These are phyloP conservation scores for Manis crassicaudata DNA, from an alignment of 2,797 vertebrate genomes.

Conservation along the genomic window DNA sequence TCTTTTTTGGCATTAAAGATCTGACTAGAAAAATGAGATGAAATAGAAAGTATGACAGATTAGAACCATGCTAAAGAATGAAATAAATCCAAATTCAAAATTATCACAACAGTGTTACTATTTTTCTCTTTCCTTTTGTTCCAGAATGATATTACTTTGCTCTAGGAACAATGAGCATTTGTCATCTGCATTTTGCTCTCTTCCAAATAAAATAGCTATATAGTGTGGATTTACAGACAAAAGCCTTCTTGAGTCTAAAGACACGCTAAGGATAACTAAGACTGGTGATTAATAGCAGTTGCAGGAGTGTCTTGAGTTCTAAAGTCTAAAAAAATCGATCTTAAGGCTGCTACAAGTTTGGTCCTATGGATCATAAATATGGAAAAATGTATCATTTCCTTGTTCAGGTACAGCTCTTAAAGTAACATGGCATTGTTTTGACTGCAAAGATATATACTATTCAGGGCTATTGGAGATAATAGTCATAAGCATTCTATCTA, in stretches of 20 bases:
- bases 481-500: background rate
- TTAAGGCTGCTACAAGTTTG: conserved; percentile 1
- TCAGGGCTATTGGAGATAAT: background rate
- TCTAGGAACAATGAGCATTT: conserved; percentile 60
- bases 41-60: conserved; percentile 18
- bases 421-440: conserved; percentile 20
- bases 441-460: conserved; percentile 31
- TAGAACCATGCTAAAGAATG: conserved; percentile 14
- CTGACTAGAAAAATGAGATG: conserved; percentile 4
- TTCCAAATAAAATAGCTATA: conserved; percentile 60
- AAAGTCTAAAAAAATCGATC: conserved; percentile 29
- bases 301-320: conserved; percentile 36
- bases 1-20: conserved; percentile 14
- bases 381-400: background rate
- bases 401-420: background rate
- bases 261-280: background rate
- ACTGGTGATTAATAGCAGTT: conserved; percentile 33
- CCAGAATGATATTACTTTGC: conserved; percentile 54
- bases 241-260: conserved; percentile 47
- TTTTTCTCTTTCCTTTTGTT: conserved; percentile 56
- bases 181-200: conserved; percentile 30
- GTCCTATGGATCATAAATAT: conserved; percentile 39
- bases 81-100: conserved; percentile 42
- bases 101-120: conserved; percentile 17
- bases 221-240: conserved; percentile 55